Evolutionary conservation across 2,113 vertebrate genomes (phyloP), one percentile per base, ranked within the genome.

Genomic region (Ciconia stormi): DNA sequence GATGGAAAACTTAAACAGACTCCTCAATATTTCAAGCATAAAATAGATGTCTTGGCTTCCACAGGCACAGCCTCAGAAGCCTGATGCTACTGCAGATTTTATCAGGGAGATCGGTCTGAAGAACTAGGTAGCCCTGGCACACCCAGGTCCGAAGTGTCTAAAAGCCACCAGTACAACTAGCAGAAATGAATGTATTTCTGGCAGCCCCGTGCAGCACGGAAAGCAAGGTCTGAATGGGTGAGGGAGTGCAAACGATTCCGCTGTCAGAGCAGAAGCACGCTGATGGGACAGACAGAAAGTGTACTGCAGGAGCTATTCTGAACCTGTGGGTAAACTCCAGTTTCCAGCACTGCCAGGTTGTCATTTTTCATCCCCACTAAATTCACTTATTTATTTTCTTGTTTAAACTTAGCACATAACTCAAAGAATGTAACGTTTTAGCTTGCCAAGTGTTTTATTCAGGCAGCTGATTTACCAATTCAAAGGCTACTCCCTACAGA

Each of bases 381-480:
- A 91, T 55, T 34, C 81, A 50, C 74, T 82, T 53, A 36, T 52
- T 87, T 87, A 85, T 89, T 95, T 87, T 63, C 82, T 30, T 62
- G 40, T 84, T 96, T 94, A 91, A 93, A 89, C 83, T 87, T 80
- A 85, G 90, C 59, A 76, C 66, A 58, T 52, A 61, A 49, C 80
- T 67, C 44, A 53, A 50, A 50, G 65, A 93, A 95, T 46, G 26
- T n/a, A 69, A 62, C 34, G 25, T 97, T 97, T 90, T 66, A 59
- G 79, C 93, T 50, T 93, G 94, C 94, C 77, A 89, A 92, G 94
- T 40, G 85, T 88, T 94, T 96, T 96, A 70, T 96, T 97, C 90
- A 96, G 96, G 97, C 89, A 88, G 90, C 95, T 95, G 91, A 96
- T 97, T 97, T 97, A 93, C 91, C 90, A 93, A 97, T 87, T 96